A percentile compares a stretch with the other conserved stretches of the same genome.
Evolutionary conservation across 1,140 invertebrate species (phyloP).

Genomic region (Bombus picipes): DNA sequence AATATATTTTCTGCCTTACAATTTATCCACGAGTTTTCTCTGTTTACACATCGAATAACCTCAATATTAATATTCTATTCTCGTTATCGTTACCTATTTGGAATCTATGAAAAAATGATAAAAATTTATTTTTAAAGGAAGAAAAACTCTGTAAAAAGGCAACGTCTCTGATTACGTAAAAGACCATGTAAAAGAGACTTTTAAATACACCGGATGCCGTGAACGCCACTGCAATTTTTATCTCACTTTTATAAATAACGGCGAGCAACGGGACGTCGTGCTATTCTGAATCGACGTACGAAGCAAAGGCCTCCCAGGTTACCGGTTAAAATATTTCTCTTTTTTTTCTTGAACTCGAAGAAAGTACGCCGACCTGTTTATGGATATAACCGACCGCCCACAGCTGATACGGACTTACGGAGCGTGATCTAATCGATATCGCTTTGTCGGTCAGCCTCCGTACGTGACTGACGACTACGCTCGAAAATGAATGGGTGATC

Average conservation of each 20-base stretch:
- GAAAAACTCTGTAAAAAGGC: too few relatives aligned
- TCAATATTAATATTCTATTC: not conserved
- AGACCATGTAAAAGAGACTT: not conserved
- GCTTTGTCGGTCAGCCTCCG: slow-evolving; percentile 25
- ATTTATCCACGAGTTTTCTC: too few relatives aligned
- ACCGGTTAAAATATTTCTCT: not conserved
- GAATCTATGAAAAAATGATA: not conserved
- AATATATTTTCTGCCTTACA: too few relatives aligned
- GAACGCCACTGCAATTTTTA: not conserved
- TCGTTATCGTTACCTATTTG: too few relatives aligned
- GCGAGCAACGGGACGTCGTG: not conserved
- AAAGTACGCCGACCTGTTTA: slow-evolving; percentile 34
- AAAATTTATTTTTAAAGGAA: not conserved
- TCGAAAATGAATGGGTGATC: slow-evolving; percentile 54
- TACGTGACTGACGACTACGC: slow-evolving; percentile 17
- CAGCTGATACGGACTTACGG: slow-evolving; percentile 19
- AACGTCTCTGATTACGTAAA: not conserved
- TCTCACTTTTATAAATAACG: not conserved
- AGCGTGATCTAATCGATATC: slow-evolving; percentile 39
- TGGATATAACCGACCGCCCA: slow-evolving; percentile 7
- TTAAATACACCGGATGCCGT: not conserved
- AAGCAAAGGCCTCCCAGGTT: not conserved
- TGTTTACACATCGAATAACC: too few relatives aligned
- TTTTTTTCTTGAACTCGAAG: slow-evolving; percentile 5
- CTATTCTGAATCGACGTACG: not conserved